A percentile compares a stretch with the other conserved stretches of the same genome.
phyloP scores from a whole-genome alignment of 2,113 vertebrate genomes.

The Pyxicephalus adspersus region DNA sequence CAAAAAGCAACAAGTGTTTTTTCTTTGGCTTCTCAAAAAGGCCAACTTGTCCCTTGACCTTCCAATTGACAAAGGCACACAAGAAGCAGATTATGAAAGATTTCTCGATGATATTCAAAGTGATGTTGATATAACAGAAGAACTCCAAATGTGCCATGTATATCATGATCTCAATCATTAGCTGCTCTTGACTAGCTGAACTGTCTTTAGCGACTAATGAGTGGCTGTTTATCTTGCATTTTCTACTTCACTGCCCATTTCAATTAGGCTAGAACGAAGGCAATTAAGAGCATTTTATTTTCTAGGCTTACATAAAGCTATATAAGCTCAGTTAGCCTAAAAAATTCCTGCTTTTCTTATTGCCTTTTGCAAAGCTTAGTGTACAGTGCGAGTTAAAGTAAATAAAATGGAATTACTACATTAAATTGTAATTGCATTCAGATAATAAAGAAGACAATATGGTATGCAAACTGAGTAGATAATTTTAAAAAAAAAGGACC shows the following conservation, averaged over 20 bases:
- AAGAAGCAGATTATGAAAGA: constrained; percentile 12
- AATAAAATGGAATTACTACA: constrained; percentile 16
- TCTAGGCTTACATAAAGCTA: constrained; percentile 6
- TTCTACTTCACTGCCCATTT: constrained; percentile 47
- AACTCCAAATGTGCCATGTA: background rate
- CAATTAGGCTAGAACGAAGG: constrained; percentile 37
- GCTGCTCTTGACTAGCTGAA: constrained; percentile 46
- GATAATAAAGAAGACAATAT: no score
- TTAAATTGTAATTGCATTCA: background rate
- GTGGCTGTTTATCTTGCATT: constrained; percentile 45
- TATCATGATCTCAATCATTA: constrained; percentile 33
- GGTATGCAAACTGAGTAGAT: no score
- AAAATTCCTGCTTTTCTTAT: background rate
- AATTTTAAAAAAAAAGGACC: no score
- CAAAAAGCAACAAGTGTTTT: background rate
- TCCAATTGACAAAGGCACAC: background rate
- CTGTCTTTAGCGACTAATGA: constrained; percentile 38
- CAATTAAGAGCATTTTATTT: constrained; percentile 35
- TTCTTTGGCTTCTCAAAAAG: background rate
- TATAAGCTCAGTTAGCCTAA: constrained; percentile 5
- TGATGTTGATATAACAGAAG: constrained; percentile 7
- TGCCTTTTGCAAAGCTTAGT: constrained; percentile 8
- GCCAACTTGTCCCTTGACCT: constrained; percentile 24
- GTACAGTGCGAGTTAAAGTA: constrained; percentile 8
- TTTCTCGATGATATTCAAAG: constrained; percentile 3